Percentiles rank a stretch among this genome's conserved stretches.
Evolutionary conservation across 2,113 vertebrate genomes (phyloP).

Genomic region (Ciconia maguari): DNA sequence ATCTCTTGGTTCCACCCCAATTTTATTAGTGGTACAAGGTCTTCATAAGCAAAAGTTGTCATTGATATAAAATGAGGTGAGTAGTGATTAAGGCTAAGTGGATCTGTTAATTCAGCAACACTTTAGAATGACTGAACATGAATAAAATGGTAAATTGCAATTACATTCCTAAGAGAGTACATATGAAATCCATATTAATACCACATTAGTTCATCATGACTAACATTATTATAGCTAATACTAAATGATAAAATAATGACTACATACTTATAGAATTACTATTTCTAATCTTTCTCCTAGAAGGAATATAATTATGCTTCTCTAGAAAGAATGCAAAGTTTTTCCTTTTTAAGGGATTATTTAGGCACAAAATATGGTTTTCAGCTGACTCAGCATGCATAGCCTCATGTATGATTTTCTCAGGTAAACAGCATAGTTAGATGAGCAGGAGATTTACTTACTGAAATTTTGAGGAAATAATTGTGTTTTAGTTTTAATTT

Average conservation of each 20-base stretch:
- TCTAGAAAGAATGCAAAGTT: constrained; percentile 1
- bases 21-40: not conserved
- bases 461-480: not conserved
- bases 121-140: constrained; percentile 73
- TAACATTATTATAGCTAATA: constrained; percentile 72
- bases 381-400: not conserved
- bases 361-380: not conserved
- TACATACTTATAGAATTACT: constrained; percentile 62
- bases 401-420: not conserved
- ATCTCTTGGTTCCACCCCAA: not conserved
- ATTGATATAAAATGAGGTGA: constrained; percentile 55
- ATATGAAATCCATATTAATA: constrained; percentile 71
- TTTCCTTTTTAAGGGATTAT: constrained; percentile 13
- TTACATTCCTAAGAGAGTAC: constrained; percentile 63
- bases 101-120: constrained; percentile 71
- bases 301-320: constrained; percentile 22
- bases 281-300: constrained; percentile 39
- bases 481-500: not conserved
- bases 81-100: constrained; percentile 66
- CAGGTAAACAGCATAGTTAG: not conserved
- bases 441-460: not conserved
- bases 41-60: constrained; percentile 8
- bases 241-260: constrained; percentile 74
- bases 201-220: constrained; percentile 69
- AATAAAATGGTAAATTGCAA: constrained; percentile 73